Base-by-base conservation (phyloP, 2,113 vertebrate genomes). In the Gallinago paraguaiae region DNA sequence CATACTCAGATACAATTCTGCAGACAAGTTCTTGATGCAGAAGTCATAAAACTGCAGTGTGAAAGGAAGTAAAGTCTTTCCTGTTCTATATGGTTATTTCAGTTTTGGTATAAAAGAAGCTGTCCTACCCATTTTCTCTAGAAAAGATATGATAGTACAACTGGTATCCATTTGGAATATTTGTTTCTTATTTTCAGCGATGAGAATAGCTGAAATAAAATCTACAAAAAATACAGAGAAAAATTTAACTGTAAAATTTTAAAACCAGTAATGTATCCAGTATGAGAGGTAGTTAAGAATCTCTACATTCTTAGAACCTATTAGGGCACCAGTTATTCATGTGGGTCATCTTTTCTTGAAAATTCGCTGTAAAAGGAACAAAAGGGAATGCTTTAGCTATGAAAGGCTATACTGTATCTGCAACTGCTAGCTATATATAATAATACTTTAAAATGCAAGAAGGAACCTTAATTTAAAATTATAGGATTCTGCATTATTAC, bases 31-130 rank as follows among this genome's bases (percentile, higher is more conserved):
- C 93, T 83, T 89, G 71, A 95, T 96, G 71, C 70, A 83, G 57
- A 39, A 88, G 83, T 90, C 86, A 78, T 88, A 70, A 90, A 96
- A 95, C 24, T 91, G 59, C 53, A 88, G 12, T 83, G 65, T 95
- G 48, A 95, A 96, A 91, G 84, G 61, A 88, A 87, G 85, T 90
- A 41, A 92, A 92, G 61, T 86, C 76, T 94, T 96, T 86, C 41
- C 17, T 93, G 12, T 61, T 91, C 48, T 74, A 28, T 90, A 35
- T 82, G 70, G 87, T 97, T 96, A 86, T 96, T 97, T 97, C 67
- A 88, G 80, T 95, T 97, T 97, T 94, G 80, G 37, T 95, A 90
- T 96, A 81, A 97, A 97, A 96, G 79, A 94, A 89, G 63, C 51
- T 78, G 56, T 91, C 72, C 23, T 96, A 90, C 72, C 27, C 25